phyloP scores from a whole-genome alignment of 2,113 vertebrate genomes.

The Indicator maculatus region DNA sequence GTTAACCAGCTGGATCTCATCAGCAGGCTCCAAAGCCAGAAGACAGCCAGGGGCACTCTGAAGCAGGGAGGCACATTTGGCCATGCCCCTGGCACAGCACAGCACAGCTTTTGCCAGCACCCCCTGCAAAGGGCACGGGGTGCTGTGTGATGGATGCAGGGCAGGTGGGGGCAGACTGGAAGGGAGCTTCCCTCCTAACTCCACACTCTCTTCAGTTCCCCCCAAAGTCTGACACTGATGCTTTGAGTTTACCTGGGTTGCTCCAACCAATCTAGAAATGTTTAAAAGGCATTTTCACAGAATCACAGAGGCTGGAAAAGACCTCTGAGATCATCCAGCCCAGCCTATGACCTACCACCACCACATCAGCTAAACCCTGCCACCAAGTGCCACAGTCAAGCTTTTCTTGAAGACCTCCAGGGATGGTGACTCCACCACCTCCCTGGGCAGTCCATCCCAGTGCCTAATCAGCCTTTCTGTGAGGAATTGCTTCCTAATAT shows the following conservation, averaged over 20 bases:
- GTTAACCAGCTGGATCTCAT: constrained; percentile 31
- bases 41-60: neutral
- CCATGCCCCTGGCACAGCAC: neutral
- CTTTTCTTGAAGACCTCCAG: too few relatives aligned
- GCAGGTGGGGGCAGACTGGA: neutral
- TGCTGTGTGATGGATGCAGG: neutral
- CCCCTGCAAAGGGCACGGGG: neutral
- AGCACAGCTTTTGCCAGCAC: neutral
- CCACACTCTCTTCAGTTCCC: neutral
- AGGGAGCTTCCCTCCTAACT: neutral
- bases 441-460: too few relatives aligned
- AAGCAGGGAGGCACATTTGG: neutral
- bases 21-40: neutral
- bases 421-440: too few relatives aligned
- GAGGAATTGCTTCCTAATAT: too few relatives aligned
- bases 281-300: neutral
- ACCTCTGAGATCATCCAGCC: too few relatives aligned
- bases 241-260: neutral
- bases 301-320: too few relatives aligned
- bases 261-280: neutral
- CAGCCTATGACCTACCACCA: too few relatives aligned
- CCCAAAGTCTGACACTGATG: neutral
- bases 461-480: too few relatives aligned
- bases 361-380: too few relatives aligned
- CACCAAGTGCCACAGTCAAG: too few relatives aligned